Percentiles rank a stretch among this genome's conserved stretches.
Evolutionary conservation across 2,888 invertebrate species (phyloP).

Genomic region (Hemistola chrysoprasaria): DNA sequence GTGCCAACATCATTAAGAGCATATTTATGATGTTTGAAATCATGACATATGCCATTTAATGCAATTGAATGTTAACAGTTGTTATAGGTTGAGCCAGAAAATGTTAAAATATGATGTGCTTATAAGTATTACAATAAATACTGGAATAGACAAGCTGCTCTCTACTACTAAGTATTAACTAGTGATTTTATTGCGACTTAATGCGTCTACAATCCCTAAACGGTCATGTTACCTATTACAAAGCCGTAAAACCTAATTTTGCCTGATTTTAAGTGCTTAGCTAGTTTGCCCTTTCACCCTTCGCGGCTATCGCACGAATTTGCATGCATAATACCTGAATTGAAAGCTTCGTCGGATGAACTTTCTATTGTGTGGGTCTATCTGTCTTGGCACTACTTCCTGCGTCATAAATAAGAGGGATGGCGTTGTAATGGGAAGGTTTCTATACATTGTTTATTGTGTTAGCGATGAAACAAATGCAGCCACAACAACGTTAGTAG

Average conservation of each 20-base stretch:
- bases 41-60: no score
- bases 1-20: no score
- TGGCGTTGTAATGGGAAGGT: constrained; percentile 13
- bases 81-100: no score
- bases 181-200: not conserved
- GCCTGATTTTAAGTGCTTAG: constrained; percentile 11
- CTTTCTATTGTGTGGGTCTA: constrained; percentile 45
- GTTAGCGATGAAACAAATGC: no score
- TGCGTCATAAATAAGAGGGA: constrained; percentile 31
- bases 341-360: constrained; percentile 37
- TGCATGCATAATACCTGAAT: constrained; percentile 44
- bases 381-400: constrained; percentile 39
- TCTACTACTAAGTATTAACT: not conserved
- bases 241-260: constrained; percentile 2
- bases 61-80: no score
- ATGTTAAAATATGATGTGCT: no score
- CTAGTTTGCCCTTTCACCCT: constrained; percentile 39
- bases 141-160: no score
- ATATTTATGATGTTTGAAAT: no score
- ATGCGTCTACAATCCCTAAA: no score
- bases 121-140: no score
- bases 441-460: constrained; percentile 10
- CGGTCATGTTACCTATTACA: not conserved
- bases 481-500: no score
- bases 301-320: constrained; percentile 32